phyloP scores from a whole-genome alignment of 2,888 invertebrate species.

The Pilophorus perplexus region DNA sequence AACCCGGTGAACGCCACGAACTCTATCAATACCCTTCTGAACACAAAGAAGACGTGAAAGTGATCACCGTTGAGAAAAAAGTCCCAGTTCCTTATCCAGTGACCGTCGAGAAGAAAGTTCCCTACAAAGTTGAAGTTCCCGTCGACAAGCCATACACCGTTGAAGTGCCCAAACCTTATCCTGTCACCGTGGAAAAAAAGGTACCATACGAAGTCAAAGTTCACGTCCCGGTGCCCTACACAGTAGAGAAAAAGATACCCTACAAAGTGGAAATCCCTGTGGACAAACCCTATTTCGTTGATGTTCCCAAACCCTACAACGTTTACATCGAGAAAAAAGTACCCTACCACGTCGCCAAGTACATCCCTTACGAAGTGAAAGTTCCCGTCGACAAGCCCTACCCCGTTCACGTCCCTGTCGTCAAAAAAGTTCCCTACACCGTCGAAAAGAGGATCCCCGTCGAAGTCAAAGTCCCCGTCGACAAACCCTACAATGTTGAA shows the following conservation, averaged over 20 bases:
- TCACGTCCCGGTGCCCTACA: slow-evolving; percentile 43
- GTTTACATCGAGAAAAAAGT: slow-evolving; percentile 71
- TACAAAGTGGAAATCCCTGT: slow-evolving; percentile 67
- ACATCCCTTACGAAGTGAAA: slow-evolving; percentile 61
- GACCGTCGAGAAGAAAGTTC: slow-evolving; percentile 70
- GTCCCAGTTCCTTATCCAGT: slow-evolving; percentile 60
- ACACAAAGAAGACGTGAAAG: slow-evolving; percentile 49
- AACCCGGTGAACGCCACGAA: slow-evolving; percentile 49
- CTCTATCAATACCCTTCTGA: slow-evolving; percentile 21
- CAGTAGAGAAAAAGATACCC: slow-evolving; percentile 52
- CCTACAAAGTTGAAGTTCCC: slow-evolving; percentile 56
- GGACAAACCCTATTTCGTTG: slow-evolving; percentile 54
- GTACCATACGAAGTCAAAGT: slow-evolving; percentile 61
- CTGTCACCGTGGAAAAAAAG: slow-evolving; percentile 72
- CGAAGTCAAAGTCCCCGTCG: slow-evolving; percentile 65
- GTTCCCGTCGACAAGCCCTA: slow-evolving; percentile 57
- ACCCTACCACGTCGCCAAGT: slow-evolving; percentile 58
- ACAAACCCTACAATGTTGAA: slow-evolving; percentile 56
- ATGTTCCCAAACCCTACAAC: slow-evolving; percentile 74
- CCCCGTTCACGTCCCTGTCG: slow-evolving; percentile 55
- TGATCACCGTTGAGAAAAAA: slow-evolving; percentile 59
- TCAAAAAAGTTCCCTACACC: slow-evolving; percentile 51
- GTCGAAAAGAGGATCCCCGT: slow-evolving; percentile 54
- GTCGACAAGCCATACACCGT: slow-evolving; percentile 53
- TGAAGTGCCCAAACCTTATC: slow-evolving; percentile 71